Percentiles rank a stretch among this genome's conserved stretches.
phyloP scores from a whole-genome alignment of 1,140 invertebrate genomes.

The Papilio aristodemus region DNA sequence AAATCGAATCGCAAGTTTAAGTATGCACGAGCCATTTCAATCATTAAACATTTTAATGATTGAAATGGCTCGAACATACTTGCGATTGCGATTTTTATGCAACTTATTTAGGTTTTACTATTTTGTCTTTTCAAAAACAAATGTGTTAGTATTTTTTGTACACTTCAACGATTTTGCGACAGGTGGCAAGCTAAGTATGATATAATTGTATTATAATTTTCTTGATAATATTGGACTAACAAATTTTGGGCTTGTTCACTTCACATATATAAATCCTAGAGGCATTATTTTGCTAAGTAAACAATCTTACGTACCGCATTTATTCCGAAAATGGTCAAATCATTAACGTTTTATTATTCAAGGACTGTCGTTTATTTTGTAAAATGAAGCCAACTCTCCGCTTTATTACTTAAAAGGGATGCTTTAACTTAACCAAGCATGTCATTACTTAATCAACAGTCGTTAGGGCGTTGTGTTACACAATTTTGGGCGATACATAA shows the following conservation, averaged over 20 bases:
- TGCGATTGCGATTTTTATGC: background rate
- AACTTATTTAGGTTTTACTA: background rate
- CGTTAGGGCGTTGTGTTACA: conserved; percentile 6
- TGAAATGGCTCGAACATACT: background rate
- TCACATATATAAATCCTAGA: too few relatives aligned
- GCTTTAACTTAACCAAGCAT: conserved; percentile 20
- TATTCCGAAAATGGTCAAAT: conserved; percentile 6
- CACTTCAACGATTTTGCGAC: too few relatives aligned
- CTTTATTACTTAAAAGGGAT: conserved; percentile 16
- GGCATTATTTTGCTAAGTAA: background rate
- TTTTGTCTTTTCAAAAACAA: too few relatives aligned
- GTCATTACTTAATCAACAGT: conserved; percentile 15
- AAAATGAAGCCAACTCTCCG: conserved; percentile 6
- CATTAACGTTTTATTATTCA: conserved; percentile 22
- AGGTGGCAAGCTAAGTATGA: too few relatives aligned
- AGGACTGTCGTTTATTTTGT: conserved; percentile 17
- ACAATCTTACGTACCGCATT: background rate
- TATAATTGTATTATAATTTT: too few relatives aligned
- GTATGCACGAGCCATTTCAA: background rate
- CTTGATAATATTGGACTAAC: too few relatives aligned
- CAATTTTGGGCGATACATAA: background rate
- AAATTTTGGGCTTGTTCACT: too few relatives aligned
- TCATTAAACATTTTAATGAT: conserved; percentile 14
- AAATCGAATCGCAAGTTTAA: background rate
- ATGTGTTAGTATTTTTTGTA: too few relatives aligned